These are phyloP conservation scores for Nesometra sesokonis DNA, from an alignment of 35 echinoderm and acorn worm species.

Conservation along the genomic window DNA sequence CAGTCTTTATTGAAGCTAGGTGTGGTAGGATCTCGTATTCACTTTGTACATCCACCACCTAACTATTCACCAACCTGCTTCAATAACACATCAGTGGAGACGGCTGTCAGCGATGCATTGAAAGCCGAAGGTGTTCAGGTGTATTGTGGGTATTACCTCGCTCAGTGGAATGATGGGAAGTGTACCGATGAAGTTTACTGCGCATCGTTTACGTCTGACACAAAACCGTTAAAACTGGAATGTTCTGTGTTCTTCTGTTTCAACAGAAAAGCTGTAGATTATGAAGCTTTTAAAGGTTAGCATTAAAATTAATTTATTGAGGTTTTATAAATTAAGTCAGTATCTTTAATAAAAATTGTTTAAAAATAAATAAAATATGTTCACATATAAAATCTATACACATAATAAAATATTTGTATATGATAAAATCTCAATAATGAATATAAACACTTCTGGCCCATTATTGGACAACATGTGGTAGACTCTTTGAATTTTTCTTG, in stretches of 20 bases:
- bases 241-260: slow-evolving; percentile 93
- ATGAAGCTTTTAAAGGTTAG: slow-evolving; percentile 94
- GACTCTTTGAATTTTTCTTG: no score
- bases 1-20: slow-evolving; percentile 53
- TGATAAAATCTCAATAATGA: no score
- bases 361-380: background rate
- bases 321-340: background rate
- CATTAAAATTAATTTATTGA: no score
- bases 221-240: slow-evolving; percentile 93
- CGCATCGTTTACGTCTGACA: slow-evolving; percentile 68
- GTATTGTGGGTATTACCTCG: slow-evolving; percentile 66
- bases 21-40: slow-evolving; percentile 45
- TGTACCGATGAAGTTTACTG: slow-evolving; percentile 56
- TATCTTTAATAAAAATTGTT: background rate
- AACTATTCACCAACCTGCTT: slow-evolving; percentile 63
- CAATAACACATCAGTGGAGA: slow-evolving; percentile 61
- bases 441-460: no score
- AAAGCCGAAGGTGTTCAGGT: slow-evolving; percentile 37
- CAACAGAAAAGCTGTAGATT: slow-evolving; percentile 78
- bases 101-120: slow-evolving; percentile 39
- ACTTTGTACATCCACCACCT: slow-evolving; percentile 66
- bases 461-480: no score
- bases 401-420: background rate
- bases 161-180: slow-evolving; percentile 98
- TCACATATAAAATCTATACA: background rate